Evolutionary conservation across 2,113 vertebrate genomes (phyloP).

Genomic region (Ahaetulla prasina): DNA sequence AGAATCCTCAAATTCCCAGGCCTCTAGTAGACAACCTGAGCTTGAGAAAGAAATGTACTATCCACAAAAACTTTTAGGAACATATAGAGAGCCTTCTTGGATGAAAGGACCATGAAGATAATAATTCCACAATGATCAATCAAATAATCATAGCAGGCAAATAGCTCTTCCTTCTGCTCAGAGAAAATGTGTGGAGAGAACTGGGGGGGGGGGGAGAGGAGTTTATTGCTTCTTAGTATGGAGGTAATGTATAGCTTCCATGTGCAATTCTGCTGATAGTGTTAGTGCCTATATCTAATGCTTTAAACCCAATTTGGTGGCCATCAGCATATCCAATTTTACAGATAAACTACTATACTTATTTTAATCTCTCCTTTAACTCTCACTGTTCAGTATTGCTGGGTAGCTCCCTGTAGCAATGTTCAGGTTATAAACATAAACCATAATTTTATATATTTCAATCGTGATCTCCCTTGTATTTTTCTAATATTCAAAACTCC

Average conservation of each 20-base stretch:
- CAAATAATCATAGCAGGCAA: not conserved
- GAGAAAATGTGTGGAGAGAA: not conserved
- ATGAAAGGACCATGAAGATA: not conserved
- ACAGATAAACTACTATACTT: not conserved
- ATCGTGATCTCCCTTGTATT: not conserved
- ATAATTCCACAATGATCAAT: not conserved
- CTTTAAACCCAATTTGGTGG: not conserved
- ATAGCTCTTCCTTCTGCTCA: not conserved
- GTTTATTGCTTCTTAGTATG: not conserved
- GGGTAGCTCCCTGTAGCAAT: not conserved
- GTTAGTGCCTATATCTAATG: not conserved
- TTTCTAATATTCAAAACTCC: not conserved
- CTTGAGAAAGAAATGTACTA: not conserved
- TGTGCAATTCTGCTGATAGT: not conserved
- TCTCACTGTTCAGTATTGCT: not conserved
- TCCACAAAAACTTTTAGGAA: not conserved
- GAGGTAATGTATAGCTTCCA: not conserved
- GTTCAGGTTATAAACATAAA: not conserved
- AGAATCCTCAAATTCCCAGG: too few species aligned
- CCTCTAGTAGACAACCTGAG: not conserved
- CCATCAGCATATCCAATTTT: not conserved
- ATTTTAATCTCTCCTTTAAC: not conserved
- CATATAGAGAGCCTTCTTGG: not conserved
- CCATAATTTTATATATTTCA: not conserved
- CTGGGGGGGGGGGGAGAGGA: not conserved